A percentile compares a stretch with the other conserved stretches of the same genome.
Evolutionary conservation across 2,888 invertebrate genomes (phyloP).

Genomic region (Melipona bicolor): DNA sequence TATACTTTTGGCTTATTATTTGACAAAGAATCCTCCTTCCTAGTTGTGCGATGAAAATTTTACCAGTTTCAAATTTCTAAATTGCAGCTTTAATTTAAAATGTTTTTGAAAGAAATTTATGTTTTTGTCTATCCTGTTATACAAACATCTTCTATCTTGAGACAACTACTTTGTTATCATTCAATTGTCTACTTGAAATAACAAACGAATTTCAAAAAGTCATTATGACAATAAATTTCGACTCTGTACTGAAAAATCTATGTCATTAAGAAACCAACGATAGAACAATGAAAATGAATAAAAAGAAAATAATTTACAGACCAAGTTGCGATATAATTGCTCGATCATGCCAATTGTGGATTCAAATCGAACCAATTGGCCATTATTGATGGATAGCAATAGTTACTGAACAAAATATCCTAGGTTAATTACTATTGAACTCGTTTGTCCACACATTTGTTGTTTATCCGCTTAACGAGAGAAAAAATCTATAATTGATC

Average conservation of each 20-base stretch:
- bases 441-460: conserved; percentile 10
- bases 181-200: neutral
- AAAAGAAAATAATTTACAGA: conserved; percentile 38
- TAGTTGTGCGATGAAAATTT: too few relatives aligned
- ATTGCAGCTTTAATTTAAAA: fast-evolving
- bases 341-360: conserved; percentile 55
- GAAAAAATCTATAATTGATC: neutral
- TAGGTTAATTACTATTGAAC: conserved; percentile 56
- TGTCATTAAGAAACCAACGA: neutral
- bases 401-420: conserved; percentile 13
- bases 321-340: conserved; percentile 45
- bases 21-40: too few relatives aligned
- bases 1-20: too few relatives aligned
- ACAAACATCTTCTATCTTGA: neutral
- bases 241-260: neutral
- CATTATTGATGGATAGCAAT: conserved; percentile 49
- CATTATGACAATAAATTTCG: neutral
- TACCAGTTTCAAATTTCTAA: neutral
- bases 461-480: conserved; percentile 8
- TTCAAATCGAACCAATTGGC: conserved; percentile 59
- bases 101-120: neutral
- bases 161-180: neutral
- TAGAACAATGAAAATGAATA: conserved; percentile 24
- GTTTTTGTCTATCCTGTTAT: neutral
- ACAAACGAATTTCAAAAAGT: neutral